A percentile compares a stretch with the other conserved stretches of the same genome.
Evolutionary conservation across 2,113 vertebrate genomes (phyloP).

Genomic region (Cyanistes caeruleus): DNA sequence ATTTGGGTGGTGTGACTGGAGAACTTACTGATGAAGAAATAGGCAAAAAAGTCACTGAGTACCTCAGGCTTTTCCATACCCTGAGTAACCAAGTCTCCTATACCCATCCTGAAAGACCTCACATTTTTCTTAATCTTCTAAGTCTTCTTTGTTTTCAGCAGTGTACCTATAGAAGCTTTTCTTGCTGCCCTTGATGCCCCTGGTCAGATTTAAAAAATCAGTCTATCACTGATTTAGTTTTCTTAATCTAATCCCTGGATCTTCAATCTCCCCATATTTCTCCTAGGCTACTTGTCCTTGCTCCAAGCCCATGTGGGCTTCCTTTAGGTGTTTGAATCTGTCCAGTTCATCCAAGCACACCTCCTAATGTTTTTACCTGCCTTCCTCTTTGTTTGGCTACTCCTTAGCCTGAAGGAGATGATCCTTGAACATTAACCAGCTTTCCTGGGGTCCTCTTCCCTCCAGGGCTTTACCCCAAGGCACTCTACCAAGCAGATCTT

Average conservation of each 20-base stretch:
- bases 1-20: neutral
- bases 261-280: neutral
- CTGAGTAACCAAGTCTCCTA: neutral
- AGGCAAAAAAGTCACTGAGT: neutral
- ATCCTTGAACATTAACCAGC: neutral
- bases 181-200: neutral
- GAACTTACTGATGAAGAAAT: neutral
- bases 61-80: neutral
- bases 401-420: neutral
- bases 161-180: neutral
- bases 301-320: neutral
- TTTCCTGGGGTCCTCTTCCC: neutral
- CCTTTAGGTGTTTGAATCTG: neutral
- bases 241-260: neutral
- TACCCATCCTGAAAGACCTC: neutral
- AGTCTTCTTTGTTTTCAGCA: neutral
- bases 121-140: neutral
- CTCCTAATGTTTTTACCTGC: neutral
- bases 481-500: neutral
- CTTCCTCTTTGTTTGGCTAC: neutral
- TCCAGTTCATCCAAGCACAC: neutral
- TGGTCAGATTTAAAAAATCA: neutral
- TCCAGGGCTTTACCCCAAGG: neutral
- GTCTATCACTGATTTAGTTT: neutral
- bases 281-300: neutral